Percentiles rank a stretch among this genome's conserved stretches.
These are phyloP conservation scores for Ectemnius cavifrons DNA, from an alignment of 2,888 invertebrate genomes.

Conservation along the genomic window DNA sequence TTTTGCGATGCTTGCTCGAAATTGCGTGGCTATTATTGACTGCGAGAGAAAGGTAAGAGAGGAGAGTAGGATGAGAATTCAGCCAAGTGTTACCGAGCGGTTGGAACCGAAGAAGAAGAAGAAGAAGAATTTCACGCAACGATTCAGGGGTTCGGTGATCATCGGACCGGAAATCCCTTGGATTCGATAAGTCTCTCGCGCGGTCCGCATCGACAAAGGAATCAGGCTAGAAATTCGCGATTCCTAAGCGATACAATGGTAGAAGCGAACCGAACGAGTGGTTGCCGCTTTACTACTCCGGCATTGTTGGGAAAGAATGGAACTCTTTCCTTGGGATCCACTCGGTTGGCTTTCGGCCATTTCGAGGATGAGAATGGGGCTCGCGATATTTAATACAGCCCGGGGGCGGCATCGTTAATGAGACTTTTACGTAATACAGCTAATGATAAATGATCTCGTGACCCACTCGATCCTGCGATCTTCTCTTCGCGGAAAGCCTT, in stretches of 20 bases:
- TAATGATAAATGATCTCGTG: slow-evolving; percentile 45
- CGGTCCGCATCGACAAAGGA: slow-evolving; percentile 55
- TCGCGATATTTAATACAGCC: slow-evolving; percentile 22
- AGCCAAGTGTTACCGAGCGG: slow-evolving; percentile 57
- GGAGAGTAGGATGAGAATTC: slow-evolving; percentile 18
- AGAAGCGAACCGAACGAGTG: slow-evolving; percentile 17
- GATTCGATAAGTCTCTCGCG: slow-evolving; percentile 56
- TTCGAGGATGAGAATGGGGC: slow-evolving; percentile 45
- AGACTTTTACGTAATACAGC: slow-evolving; percentile 35
- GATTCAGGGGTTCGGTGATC: slow-evolving; percentile 48
- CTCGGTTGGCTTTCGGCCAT: slow-evolving; percentile 45
- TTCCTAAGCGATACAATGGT: slow-evolving; percentile 46
- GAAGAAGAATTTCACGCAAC: slow-evolving; percentile 66
- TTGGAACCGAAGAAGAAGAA: slow-evolving; percentile 67
- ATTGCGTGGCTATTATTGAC: slow-evolving; percentile 12
- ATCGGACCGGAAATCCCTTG: slow-evolving; percentile 62
- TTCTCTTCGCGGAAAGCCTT: too few species aligned
- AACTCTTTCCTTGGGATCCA: slow-evolving; percentile 37
- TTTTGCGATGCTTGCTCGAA: background rate
- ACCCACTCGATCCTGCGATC: background rate
- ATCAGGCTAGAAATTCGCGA: slow-evolving; percentile 59
- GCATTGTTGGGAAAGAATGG: slow-evolving; percentile 50
- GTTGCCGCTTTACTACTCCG: slow-evolving; percentile 13
- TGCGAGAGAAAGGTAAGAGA: slow-evolving; percentile 12
- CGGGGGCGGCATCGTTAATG: slow-evolving; percentile 41